These are phyloP conservation scores for Frankliniella intonsa DNA, from an alignment of 2,888 invertebrate genomes.

Conservation along the genomic window DNA sequence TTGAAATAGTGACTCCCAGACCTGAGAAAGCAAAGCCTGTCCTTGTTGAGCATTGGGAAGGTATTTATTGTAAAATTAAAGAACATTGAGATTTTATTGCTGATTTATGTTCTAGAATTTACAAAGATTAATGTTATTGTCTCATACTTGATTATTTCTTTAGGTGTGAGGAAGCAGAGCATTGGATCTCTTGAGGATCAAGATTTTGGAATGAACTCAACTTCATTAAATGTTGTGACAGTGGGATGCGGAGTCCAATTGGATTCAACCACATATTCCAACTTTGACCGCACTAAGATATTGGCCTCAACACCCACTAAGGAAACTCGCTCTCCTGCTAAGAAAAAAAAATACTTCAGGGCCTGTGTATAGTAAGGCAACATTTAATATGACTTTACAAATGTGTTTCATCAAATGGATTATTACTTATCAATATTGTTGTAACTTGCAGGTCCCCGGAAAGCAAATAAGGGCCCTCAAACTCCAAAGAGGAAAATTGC, in stretches of 20 bases:
- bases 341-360: not conserved
- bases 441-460: not conserved
- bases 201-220: not conserved
- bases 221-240: not conserved
- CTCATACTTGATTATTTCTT: not conserved
- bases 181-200: not conserved
- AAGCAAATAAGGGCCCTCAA: not conserved
- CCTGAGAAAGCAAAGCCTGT: not conserved
- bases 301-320: constrained; percentile 5
- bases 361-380: not conserved
- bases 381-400: not conserved
- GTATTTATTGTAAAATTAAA: not conserved
- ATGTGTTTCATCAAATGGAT: not conserved
- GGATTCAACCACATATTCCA: not conserved
- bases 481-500: constrained; percentile 3
- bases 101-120: not conserved
- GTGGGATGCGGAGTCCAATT: not conserved
- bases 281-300: not conserved
- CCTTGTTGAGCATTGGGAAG: not conserved
- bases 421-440: not conserved
- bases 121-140: too few relatives aligned
- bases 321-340: not conserved
- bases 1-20: not conserved
- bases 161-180: not conserved
- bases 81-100: not conserved